Base-by-base conservation (phyloP, 1,140 invertebrate species). In the Cotesia glomerata region DNA sequence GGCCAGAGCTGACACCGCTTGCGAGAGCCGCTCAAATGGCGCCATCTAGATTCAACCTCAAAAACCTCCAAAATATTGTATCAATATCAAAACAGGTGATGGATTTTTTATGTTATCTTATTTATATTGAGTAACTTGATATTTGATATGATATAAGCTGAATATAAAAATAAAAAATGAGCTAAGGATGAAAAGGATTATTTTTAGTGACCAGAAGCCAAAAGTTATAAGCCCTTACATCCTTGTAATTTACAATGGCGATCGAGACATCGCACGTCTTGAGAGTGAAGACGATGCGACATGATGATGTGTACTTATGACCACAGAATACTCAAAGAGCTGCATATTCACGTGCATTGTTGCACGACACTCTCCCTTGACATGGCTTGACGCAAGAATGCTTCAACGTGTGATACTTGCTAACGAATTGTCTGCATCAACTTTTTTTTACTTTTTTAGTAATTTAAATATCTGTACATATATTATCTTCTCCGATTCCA, bases 321-420 rank as follows among this genome's bases (percentile, higher is more conserved):
- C 39, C 76, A 65, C 66, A 58, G 79, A 82, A 79, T 83, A 77
- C 77, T 71, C 75, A 76, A 81, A 49, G 69, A 79, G 78, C 39
- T 45, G 39, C 39, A 45, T 45, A 45, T 45, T 45, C 39, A 45
- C 39, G 64, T 67, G 75, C 81, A 79, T 82, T 80, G 76, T 77
- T 79, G 73, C 77, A 79, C 78, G 78, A 73, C 61, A 64, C 54
- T 52, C 71, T 62, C n/a, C 52, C 51, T 26, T 64, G 54, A 66
- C 39, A 45, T 45, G 39, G 39, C 73, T 26, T 49, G 3, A 45
- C 18, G 49, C 3, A 11, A 18, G n/a, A 61, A 52, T 72, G 69
- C 68, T 62, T 71, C 69, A 62, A 73, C 54, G 65, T 62, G 65
- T 56, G 51, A 64, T 74, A 59, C 49, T 63, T 61, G 54, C 52